These are phyloP conservation scores for Oscheius sp. DNA, from an alignment of 2,888 invertebrate genomes.

Conservation along the genomic window DNA sequence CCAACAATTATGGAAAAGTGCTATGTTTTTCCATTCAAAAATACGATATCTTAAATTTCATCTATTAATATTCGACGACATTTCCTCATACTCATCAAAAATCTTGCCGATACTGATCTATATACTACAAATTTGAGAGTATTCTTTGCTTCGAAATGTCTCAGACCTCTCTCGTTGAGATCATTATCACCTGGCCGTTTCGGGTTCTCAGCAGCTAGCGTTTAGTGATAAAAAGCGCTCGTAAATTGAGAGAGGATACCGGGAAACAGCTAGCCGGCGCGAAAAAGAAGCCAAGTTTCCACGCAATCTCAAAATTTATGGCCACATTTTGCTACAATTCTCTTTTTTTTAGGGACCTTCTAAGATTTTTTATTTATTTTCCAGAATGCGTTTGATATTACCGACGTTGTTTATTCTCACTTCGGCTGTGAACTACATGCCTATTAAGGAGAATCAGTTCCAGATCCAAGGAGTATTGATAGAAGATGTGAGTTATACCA, in stretches of 20 bases:
- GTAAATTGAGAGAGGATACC: conserved; percentile 19
- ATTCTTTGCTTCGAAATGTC: not conserved
- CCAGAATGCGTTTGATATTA: not conserved
- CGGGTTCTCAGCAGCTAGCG: not conserved
- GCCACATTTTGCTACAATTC: not conserved
- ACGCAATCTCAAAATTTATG: not conserved
- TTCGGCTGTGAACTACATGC: not conserved
- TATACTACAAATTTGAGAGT: not conserved
- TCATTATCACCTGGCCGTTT: conserved; percentile 24
- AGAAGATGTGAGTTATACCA: conserved; percentile 5
- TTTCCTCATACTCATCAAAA: not conserved
- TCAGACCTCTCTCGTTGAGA: conserved; percentile 1
- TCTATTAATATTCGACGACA: not conserved
- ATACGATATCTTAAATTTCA: not conserved
- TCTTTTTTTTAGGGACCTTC: not conserved
- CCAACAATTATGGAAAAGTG: too few relatives aligned
- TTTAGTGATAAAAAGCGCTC: conserved; percentile 23
- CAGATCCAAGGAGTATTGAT: conserved; percentile 23
- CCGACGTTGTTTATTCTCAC: not conserved
- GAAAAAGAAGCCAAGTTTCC: not conserved
- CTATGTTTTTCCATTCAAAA: not conserved
- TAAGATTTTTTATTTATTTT: not conserved
- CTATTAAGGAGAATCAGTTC: not conserved
- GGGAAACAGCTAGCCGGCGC: conserved; percentile 10
- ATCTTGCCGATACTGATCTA: not conserved